Percentiles rank a stretch among this genome's conserved stretches.
Evolutionary conservation across 2,113 vertebrate species (phyloP).

Genomic region (Odocoileus hemionus): DNA sequence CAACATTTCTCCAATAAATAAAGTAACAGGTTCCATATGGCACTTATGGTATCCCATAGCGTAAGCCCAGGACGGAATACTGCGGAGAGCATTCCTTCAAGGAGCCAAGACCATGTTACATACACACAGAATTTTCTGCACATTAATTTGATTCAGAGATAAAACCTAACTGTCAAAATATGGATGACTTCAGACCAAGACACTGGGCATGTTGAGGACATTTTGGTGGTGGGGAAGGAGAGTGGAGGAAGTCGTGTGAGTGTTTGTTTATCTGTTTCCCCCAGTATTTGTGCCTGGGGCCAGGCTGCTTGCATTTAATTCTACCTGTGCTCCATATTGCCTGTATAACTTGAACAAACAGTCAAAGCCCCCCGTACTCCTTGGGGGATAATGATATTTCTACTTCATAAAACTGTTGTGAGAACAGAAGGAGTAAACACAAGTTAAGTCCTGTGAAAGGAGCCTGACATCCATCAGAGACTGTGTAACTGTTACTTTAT

Average conservation of each 20-base stretch:
- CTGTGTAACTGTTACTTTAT: background rate
- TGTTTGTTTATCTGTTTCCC: background rate
- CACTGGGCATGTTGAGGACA: background rate
- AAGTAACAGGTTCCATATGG: constrained; percentile 3
- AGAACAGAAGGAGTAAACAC: background rate
- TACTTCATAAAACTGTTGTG: background rate
- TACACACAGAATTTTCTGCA: background rate
- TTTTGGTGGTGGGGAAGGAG: background rate
- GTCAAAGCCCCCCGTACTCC: background rate
- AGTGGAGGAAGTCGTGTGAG: accelerated
- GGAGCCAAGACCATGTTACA: background rate
- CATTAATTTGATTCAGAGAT: background rate
- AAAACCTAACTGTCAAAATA: background rate
- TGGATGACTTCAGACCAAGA: background rate
- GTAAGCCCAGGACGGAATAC: background rate
- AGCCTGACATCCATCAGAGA: background rate
- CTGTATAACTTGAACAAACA: background rate
- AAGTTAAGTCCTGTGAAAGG: background rate
- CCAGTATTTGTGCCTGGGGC: background rate
- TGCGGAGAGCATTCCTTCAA: background rate
- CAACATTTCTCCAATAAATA: background rate
- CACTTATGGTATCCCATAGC: background rate
- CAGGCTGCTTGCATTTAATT: background rate
- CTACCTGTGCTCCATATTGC: background rate
- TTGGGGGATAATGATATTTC: background rate